Evolutionary conservation across 2,113 vertebrate species (phyloP).

Genomic region (Ursus arctos): DNA sequence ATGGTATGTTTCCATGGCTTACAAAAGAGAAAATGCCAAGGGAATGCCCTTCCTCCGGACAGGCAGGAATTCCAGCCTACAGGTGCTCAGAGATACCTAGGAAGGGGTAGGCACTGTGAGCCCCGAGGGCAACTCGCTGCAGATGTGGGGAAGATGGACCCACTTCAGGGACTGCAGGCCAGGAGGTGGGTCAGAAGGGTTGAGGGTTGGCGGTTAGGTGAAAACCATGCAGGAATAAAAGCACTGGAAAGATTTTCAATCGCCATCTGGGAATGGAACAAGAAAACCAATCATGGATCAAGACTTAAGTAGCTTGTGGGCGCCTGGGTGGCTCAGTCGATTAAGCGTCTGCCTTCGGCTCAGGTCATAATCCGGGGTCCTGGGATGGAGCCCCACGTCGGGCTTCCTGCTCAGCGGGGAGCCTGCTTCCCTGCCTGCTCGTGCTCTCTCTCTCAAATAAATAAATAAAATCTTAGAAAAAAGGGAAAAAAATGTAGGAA

Average conservation of each 20-base stretch:
- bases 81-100: not conserved
- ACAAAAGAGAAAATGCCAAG: not conserved
- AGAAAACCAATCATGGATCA: not conserved
- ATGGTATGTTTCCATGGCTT: not conserved
- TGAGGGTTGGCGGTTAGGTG: not conserved
- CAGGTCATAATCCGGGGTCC: not conserved
- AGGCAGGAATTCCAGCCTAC: not conserved
- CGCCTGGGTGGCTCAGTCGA: not conserved
- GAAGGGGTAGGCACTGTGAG: not conserved
- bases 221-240: not conserved
- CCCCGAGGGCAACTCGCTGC: not conserved
- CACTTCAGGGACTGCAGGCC: not conserved
- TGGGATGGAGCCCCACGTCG: not conserved
- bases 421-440: not conserved
- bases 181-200: not conserved
- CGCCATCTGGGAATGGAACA: not conserved
- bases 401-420: not conserved
- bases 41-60: not conserved
- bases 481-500: not conserved
- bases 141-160: fast-evolving
- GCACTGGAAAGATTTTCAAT: not conserved
- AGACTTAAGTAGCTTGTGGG: not conserved
- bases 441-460: not conserved
- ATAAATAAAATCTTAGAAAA: not conserved
- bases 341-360: not conserved